Base-by-base conservation (phyloP, 2,888 invertebrate genomes). In the Hemicrepidius hirtus region DNA sequence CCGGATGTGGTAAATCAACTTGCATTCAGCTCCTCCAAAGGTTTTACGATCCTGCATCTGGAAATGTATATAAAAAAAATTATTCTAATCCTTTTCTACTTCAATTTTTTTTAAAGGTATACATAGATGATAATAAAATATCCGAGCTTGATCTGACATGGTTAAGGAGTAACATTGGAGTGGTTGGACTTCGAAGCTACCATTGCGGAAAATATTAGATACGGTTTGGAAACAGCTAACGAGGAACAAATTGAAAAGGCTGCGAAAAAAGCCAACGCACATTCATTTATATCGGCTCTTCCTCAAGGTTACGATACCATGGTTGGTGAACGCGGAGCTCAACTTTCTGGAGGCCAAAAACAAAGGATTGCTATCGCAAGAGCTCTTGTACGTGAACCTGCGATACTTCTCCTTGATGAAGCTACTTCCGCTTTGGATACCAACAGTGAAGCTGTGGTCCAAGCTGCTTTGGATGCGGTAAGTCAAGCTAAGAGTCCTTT, bases 371-470 rank as follows among this genome's bases (percentile, higher is more conserved):
- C 97, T 1, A 97, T 97, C 78, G 97, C 97, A 0, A 89, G 97
- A 75, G 97, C 97, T 0, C 87, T 97, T 5, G 90, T 97, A 1
- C 89, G 94, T 28, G 91, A 95, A 83, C 97, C 97, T 0, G 89
- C 90, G 63, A 93, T 97, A 75, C 86, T 95, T 49, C 86, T 95
- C 0, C 84, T 95, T 16, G 97, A 97, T 80, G 97, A 97, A 86
- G 97, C 96, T 0, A 97, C 97, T 0, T 96, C 96, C 1, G 97
- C 97, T 0, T 88, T 97, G 18, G 97, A 97, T 83, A 94, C 94
- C 0, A 91, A 92, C 35, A 96, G 95, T 74, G 97, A 98, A 87
- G 90, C 92, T 0, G 91, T 94, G 85, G 97, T 97, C 0, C 97
- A 97, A 86, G 91, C 90, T 18, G 97, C 91, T 62, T 88, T 93